Percentiles rank a stretch among this genome's conserved stretches.
phyloP scores from a whole-genome alignment of 2,113 vertebrate genomes.

The Neoarius graeffei region DNA sequence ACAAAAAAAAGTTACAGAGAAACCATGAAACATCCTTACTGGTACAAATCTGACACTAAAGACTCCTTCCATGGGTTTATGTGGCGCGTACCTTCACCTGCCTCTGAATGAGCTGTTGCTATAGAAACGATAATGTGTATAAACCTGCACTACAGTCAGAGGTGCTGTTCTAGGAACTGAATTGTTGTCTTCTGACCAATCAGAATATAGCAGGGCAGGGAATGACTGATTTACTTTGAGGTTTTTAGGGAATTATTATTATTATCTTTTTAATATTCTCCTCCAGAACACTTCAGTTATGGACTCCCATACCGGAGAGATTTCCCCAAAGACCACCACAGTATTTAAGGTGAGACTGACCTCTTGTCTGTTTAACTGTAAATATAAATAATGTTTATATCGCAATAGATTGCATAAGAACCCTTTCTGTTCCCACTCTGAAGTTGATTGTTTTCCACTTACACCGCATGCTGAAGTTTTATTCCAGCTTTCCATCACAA shows the following conservation, averaged over 20 bases:
- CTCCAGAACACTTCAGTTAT: conserved; percentile 84
- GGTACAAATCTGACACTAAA: neutral
- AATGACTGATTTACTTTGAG: neutral
- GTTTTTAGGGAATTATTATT: neutral
- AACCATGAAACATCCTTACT: neutral
- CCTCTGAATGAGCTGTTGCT: neutral
- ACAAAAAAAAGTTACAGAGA: neutral
- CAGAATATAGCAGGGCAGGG: neutral
- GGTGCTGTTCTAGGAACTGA: neutral
- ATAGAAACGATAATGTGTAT: neutral
- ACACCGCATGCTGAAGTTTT: too few relatives aligned
- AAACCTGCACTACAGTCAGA: neutral
- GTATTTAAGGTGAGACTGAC: conserved; percentile 79
- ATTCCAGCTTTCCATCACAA: too few relatives aligned
- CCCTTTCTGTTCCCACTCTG: too few relatives aligned
- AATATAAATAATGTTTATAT: neutral
- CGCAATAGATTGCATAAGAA: too few relatives aligned
- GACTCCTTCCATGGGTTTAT: neutral
- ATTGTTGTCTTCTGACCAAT: neutral
- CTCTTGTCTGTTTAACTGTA: neutral
- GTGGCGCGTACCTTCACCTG: neutral
- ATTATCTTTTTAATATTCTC: neutral
- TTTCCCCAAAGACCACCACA: conserved; percentile 86
- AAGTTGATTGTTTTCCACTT: too few relatives aligned
- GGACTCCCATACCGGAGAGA: conserved; percentile 88